Conservation (phyloP, 2,797 vertebrate species). For the Xerus rutilus region DNA sequence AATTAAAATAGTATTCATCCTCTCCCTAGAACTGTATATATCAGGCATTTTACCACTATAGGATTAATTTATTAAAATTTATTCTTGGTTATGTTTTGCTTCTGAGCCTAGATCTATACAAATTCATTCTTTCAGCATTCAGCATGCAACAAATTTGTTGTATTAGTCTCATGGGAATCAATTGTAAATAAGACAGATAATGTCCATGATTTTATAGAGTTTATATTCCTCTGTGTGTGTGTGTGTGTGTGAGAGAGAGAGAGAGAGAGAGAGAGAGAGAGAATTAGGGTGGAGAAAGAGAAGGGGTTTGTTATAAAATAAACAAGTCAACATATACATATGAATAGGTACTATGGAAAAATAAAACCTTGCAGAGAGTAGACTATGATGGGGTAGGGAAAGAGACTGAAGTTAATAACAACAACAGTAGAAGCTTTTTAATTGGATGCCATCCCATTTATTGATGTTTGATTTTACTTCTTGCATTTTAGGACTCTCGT, state of each 20-base stretch:
- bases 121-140: constrained; percentile 9
- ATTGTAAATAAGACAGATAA: not conserved
- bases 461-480: too few relatives aligned
- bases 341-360: not conserved
- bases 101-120: not conserved
- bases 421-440: not conserved
- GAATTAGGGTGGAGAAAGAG: not conserved
- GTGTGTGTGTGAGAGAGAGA: not conserved
- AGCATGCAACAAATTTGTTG: not conserved
- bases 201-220: not conserved
- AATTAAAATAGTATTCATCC: constrained; percentile 12
- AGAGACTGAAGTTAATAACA: not conserved
- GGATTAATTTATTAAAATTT: constrained; percentile 19
- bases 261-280: not conserved
- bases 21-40: not conserved
- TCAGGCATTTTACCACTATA: not conserved
- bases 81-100: not conserved
- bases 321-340: not conserved
- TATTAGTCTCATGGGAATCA: not conserved
- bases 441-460: too few relatives aligned
- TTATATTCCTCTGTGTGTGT: not conserved
- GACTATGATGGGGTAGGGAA: not conserved
- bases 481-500: too few relatives aligned
- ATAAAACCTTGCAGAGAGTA: not conserved
- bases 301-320: not conserved